Evolutionary conservation across 2,113 vertebrate species (phyloP).

Genomic region (Australoheros scitulus): DNA sequence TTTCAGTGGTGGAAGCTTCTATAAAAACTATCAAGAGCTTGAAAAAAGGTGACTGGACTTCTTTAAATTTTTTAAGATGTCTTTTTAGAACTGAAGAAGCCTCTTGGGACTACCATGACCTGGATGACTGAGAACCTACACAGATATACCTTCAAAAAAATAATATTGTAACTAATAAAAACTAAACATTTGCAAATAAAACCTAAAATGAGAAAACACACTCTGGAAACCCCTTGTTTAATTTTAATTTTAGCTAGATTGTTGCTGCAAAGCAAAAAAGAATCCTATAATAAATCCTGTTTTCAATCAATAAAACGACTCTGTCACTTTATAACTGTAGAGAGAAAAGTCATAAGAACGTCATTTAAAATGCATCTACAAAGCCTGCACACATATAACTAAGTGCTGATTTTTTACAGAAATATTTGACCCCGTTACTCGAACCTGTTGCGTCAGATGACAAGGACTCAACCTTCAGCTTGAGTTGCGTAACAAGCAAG

Average conservation of each 20-base stretch:
- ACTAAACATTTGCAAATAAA: neutral
- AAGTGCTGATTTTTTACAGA: neutral
- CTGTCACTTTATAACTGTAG: neutral
- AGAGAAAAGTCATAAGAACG: neutral
- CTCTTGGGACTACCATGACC: too few species aligned
- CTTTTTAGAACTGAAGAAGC: too few species aligned
- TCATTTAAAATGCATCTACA: neutral
- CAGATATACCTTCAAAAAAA: too few species aligned
- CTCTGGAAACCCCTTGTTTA: neutral
- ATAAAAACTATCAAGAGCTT: too few species aligned
- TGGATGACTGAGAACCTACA: too few species aligned
- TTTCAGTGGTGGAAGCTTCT: too few species aligned
- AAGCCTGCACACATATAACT: neutral
- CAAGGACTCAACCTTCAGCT: slow-evolving; percentile 28
- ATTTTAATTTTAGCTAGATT: too few species aligned
- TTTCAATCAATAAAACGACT: neutral
- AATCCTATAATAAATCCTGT: neutral
- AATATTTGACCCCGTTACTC: neutral
- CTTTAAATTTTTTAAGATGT: too few species aligned
- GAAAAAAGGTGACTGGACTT: too few species aligned
- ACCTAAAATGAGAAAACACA: too few species aligned
- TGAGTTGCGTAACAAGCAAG: slow-evolving; percentile 40
- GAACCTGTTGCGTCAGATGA: neutral
- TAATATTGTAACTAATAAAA: neutral
- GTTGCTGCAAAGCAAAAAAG: neutral